Percentiles rank a stretch among this genome's conserved stretches.
Evolutionary conservation across 2,888 invertebrate genomes (phyloP).

Genomic region (Melanotus villosus): DNA sequence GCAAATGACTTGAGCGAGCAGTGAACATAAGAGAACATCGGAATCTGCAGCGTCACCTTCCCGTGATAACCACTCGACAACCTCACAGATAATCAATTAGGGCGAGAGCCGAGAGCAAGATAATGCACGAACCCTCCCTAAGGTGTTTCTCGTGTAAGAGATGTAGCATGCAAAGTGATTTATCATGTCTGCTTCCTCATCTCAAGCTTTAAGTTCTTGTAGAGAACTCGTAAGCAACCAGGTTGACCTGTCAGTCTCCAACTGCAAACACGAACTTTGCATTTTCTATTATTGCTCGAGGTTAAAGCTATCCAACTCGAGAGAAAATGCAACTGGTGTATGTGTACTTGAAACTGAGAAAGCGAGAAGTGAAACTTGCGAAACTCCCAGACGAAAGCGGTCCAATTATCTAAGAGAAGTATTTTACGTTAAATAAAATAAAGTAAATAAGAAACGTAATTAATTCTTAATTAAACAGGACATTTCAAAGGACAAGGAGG

Average conservation of each 20-base stretch:
- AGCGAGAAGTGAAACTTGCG: too few relatives aligned
- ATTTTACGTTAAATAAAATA: too few relatives aligned
- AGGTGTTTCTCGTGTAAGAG: conserved; percentile 49
- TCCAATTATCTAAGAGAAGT: too few relatives aligned
- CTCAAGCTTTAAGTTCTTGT: conserved; percentile 28
- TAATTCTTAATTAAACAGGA: too few relatives aligned
- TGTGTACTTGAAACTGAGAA: background rate
- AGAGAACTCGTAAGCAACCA: conserved; percentile 22
- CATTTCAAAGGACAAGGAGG: too few relatives aligned
- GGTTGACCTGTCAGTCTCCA: conserved; percentile 34
- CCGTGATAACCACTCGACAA: conserved; percentile 35
- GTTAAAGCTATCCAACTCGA: background rate
- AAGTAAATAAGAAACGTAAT: too few relatives aligned
- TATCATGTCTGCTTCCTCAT: conserved; percentile 48
- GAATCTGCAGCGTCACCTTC: conserved; percentile 30
- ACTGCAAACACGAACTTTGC: conserved; percentile 30
- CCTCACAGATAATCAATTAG: conserved; percentile 49
- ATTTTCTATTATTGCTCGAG: conserved; percentile 25
- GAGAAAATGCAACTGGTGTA: conserved; percentile 24
- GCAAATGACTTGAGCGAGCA: conserved; percentile 11
- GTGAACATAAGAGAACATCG: conserved; percentile 19
- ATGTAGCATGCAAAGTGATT: conserved; percentile 51
- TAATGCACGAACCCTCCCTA: conserved; percentile 48
- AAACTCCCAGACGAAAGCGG: too few relatives aligned
- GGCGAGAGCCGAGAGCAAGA: conserved; percentile 40